These are phyloP conservation scores for Aplodontia rufa DNA, from an alignment of 2,113 vertebrate genomes.

Conservation along the genomic window DNA sequence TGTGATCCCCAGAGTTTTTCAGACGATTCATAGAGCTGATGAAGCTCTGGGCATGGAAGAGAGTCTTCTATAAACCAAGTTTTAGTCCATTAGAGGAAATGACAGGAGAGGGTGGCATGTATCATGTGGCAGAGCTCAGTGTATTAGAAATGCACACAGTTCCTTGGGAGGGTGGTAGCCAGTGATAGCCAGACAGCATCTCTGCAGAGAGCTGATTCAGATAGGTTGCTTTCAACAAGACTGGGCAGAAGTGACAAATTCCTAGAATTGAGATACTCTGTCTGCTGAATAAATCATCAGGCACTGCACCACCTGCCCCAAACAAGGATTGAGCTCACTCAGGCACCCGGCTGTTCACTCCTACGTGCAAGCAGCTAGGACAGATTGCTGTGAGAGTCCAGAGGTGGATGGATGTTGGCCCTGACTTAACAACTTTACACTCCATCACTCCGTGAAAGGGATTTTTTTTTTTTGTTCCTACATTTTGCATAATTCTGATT, in stretches of 20 bases:
- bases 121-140: not conserved
- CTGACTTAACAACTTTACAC: not conserved
- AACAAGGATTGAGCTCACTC: not conserved
- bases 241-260: not conserved
- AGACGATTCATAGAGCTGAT: not conserved
- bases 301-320: not conserved
- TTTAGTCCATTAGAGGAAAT: not conserved
- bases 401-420: not conserved
- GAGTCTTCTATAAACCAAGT: not conserved
- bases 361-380: not conserved
- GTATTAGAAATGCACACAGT: not conserved
- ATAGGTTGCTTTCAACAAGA: not conserved
- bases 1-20: not conserved
- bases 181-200: not conserved
- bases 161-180: not conserved
- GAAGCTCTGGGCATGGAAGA: not conserved
- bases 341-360: not conserved
- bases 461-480: not conserved
- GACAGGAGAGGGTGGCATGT: accelerated
- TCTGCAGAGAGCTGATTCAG: not conserved
- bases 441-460: not conserved
- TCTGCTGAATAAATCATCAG: not conserved
- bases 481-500: not conserved
- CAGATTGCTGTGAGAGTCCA: not conserved
- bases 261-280: not conserved